Percentiles rank a stretch among this genome's conserved stretches.
These are phyloP conservation scores for Ophion ellenae DNA, from an alignment of 2,888 invertebrate species.

Conservation along the genomic window DNA sequence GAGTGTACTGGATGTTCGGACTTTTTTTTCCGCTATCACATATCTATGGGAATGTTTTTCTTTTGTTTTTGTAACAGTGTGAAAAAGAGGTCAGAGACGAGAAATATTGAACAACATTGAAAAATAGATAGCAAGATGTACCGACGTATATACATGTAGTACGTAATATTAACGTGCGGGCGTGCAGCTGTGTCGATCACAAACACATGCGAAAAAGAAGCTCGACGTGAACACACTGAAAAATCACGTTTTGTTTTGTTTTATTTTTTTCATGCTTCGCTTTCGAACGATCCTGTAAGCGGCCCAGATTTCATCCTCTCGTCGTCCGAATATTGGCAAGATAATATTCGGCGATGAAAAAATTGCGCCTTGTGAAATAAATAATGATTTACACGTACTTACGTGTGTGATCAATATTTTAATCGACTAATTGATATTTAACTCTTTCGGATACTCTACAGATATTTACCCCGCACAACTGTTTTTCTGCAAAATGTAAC, in stretches of 20 bases:
- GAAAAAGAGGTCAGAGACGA: conserved; percentile 66
- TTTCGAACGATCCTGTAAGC: conserved; percentile 37
- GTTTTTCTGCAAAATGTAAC: neutral
- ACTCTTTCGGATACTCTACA: no score
- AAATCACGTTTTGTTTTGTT: conserved; percentile 18
- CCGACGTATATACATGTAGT: conserved; percentile 35
- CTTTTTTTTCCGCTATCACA: conserved; percentile 47
- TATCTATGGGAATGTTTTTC: conserved; percentile 45
- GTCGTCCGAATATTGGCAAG: neutral
- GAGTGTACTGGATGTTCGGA: conserved; percentile 38
- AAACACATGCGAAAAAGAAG: conserved; percentile 52
- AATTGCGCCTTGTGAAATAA: no score
- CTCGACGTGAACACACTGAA: conserved; percentile 27
- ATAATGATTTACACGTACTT: no score
- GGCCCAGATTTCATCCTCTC: no score
- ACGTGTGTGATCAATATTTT: neutral
- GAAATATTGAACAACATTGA: conserved; percentile 58
- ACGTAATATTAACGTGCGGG: conserved; percentile 58
- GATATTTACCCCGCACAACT: neutral
- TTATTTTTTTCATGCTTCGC: conserved; percentile 12
- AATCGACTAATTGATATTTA: neutral
- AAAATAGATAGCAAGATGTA: conserved; percentile 49
- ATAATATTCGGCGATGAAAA: no score
- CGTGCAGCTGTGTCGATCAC: conserved; percentile 58
- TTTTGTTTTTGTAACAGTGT: conserved; percentile 46